Percentiles rank a stretch among this genome's conserved stretches.
phyloP scores from a whole-genome alignment of 2,113 vertebrate genomes.

The Epinephelus lanceolatus region DNA sequence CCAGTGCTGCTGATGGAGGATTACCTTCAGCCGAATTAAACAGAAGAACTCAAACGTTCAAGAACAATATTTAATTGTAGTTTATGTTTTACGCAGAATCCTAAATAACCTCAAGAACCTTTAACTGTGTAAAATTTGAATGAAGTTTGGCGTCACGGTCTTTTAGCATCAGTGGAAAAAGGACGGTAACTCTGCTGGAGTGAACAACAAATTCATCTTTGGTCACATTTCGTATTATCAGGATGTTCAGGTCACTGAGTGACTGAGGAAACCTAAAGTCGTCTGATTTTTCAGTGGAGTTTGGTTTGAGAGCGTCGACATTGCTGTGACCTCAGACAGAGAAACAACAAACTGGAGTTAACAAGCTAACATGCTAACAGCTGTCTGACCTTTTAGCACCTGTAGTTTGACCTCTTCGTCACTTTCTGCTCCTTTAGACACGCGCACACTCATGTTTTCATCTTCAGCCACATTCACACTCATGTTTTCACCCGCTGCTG shows the following conservation, averaged over 20 bases:
- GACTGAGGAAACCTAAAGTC: not conserved
- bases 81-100: fast-evolving
- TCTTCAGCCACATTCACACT: not conserved
- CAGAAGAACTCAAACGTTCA: not conserved
- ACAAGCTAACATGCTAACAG: fast-evolving
- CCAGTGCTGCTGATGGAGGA: no score
- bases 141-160: not conserved
- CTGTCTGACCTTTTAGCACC: constrained; percentile 67
- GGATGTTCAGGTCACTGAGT: not conserved
- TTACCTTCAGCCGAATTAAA: not conserved
- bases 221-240: not conserved
- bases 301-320: not conserved
- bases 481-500: constrained; percentile 11
- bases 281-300: not conserved
- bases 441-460: not conserved
- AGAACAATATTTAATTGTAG: no score
- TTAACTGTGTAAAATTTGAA: not conserved
- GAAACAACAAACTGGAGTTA: not conserved
- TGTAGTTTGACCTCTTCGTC: constrained; percentile 51
- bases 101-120: not conserved
- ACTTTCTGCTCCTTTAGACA: not conserved
- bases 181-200: no score
- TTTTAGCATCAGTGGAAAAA: no score
- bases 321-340: constrained; percentile 7
- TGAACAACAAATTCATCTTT: not conserved